Base-by-base conservation (phyloP, 2,888 invertebrate genomes). In the Oscheius sp. region DNA sequence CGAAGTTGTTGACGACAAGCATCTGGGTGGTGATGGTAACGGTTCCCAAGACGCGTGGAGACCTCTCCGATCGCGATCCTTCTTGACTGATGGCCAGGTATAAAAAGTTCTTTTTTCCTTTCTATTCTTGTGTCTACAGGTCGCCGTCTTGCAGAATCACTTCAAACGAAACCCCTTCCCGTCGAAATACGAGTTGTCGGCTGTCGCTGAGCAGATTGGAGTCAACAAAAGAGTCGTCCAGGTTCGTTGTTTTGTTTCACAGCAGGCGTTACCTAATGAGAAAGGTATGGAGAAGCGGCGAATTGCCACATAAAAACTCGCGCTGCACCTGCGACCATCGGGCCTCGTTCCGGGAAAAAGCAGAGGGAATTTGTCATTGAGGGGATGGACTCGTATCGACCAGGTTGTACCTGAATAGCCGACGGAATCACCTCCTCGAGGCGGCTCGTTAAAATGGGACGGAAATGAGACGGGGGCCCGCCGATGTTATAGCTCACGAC, bases 71-170 rank as follows among this genome's bases (percentile, higher is more conserved):
- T 94, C 95, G 1, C 90, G 97, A 68, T 95, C 95, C 6, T 91
- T 95, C 74, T 92, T 98, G 73, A 94, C 93, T 47, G 96, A 96
- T 84, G 94, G 94, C 85, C 96, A 97, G 87, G 91, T 95, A 84
- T 33, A 9, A 2, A 33, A 6, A 2, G 12, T n/a, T 9, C 36
- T 36, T 9, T 36, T 36, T 36, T n/a, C 54, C 47, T 71, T 12
- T 56, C 32, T 17, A 24, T 51, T 51, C 26, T 57, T n/a, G n/a
- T n/a, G n/a, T n/a, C n/a, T 56, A 2, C 68, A 76, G 87, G 91
- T 95, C 84, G 90, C 91, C 47, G 90, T 94, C 65, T 89, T 98
- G 62, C 94, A 94, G 86, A 91, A 92, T 72, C 93, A 94, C 86
- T 98, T 95, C 87, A 90, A 92, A 57, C 87, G 91, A 22, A 96